phyloP scores from a whole-genome alignment of 92 coral and sea anemone species.

The Epizoanthus illoricatus region DNA sequence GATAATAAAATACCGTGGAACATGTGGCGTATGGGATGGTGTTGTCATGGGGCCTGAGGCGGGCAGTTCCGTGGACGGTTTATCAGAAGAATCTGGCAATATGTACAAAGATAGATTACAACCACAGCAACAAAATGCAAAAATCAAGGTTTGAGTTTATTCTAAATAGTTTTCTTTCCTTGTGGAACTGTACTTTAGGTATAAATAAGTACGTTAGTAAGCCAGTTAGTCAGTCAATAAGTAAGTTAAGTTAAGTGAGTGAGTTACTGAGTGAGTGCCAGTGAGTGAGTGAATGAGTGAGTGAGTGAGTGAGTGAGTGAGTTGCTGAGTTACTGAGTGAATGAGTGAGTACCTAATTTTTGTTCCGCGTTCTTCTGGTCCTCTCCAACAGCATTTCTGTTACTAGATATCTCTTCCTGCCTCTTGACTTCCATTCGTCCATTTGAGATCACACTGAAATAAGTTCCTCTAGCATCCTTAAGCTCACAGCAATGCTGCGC shows the following conservation, averaged over 20 bases:
- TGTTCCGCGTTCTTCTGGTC: background rate
- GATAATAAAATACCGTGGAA: slow-evolving; percentile 73
- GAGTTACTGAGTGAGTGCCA: background rate
- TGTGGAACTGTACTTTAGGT: no score
- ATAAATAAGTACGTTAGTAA: no score
- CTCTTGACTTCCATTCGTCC: slow-evolving; percentile 63
- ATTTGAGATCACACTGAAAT: slow-evolving; percentile 75
- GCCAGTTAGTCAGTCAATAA: background rate
- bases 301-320: background rate
- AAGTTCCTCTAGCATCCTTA: slow-evolving; percentile 71
- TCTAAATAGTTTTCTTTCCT: no score
- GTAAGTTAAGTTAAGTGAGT: background rate
- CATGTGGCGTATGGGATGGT: slow-evolving; percentile 27
- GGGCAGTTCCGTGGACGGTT: slow-evolving; percentile 27
- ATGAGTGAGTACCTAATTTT: background rate
- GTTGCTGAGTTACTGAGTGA: background rate
- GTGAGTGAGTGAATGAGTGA: background rate
- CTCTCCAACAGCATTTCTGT: background rate
- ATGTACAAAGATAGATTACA: background rate
- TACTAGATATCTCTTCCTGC: slow-evolving; percentile 19
- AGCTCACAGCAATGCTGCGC: slow-evolving; percentile 84
- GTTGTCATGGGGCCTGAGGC: background rate
- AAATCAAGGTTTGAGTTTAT: no score
- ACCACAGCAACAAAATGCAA: background rate
- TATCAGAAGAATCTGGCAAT: background rate